Evolutionary conservation across 2,797 vertebrate genomes (phyloP).

Genomic region (Sebastolobus alascanus): DNA sequence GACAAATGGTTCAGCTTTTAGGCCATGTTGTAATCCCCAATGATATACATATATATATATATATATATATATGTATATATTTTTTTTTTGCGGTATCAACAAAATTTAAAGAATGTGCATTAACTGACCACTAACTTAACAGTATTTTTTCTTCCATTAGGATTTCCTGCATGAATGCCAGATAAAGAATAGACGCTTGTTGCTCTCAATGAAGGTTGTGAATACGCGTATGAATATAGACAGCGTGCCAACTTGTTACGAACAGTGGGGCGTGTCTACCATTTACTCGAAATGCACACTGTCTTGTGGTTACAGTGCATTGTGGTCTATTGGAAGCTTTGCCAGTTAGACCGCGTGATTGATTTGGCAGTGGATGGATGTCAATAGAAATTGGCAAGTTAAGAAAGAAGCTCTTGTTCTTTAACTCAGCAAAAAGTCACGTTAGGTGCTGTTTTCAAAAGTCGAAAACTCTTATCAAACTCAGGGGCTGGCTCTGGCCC

Average conservation of each 20-base stretch:
- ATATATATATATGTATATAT: no score
- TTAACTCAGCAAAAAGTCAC: neutral
- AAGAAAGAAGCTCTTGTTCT: neutral
- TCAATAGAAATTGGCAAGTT: neutral
- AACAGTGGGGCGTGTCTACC: neutral
- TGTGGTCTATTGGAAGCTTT: neutral
- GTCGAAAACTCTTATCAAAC: no score
- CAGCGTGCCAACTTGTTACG: neutral
- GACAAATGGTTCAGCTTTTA: constrained; percentile 15
- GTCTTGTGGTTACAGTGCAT: neutral
- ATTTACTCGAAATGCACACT: neutral
- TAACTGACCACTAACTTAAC: neutral
- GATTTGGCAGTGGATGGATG: no score
- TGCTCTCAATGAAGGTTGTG: neutral
- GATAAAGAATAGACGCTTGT: constrained; percentile 8
- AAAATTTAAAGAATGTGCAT: neutral
- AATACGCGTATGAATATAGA: neutral
- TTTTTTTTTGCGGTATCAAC: neutral
- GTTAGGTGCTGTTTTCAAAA: no score
- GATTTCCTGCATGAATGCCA: constrained; percentile 18
- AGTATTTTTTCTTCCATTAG: neutral
- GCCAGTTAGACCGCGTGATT: neutral
- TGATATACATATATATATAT: neutral
- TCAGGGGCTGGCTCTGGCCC: no score
- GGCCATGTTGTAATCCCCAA: neutral